phyloP scores from a whole-genome alignment of 2,113 vertebrate genomes.

The Marmota flaviventris region DNA sequence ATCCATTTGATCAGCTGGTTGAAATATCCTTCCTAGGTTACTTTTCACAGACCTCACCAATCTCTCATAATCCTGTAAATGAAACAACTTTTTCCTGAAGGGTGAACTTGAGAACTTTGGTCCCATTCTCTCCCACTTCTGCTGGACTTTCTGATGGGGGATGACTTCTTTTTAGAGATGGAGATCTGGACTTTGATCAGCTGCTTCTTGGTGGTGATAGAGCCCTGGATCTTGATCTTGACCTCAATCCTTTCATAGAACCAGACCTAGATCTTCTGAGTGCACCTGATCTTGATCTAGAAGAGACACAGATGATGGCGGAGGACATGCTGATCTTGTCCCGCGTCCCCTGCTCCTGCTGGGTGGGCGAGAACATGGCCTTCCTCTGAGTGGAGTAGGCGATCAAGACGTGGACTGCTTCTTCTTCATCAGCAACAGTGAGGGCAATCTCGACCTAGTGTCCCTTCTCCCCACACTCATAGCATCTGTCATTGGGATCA shows the following conservation, averaged over 20 bases:
- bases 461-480: conserved; percentile 94
- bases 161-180: conserved; percentile 93
- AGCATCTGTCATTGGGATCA: conserved; percentile 94
- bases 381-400: conserved; percentile 91
- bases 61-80: conserved; percentile 92
- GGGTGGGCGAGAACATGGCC: conserved; percentile 90
- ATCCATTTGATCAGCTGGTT: conserved; percentile 87
- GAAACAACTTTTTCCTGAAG: conserved; percentile 90
- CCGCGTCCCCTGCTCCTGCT: conserved; percentile 92
- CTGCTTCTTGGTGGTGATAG: conserved; percentile 90
- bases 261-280: conserved; percentile 90
- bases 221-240: conserved; percentile 91
- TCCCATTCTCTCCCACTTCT: conserved; percentile 92
- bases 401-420: conserved; percentile 92
- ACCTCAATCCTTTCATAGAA: conserved; percentile 92
- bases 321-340: conserved; percentile 89
- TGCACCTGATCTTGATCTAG: conserved; percentile 91
- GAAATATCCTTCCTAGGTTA: conserved; percentile 88
- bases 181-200: conserved; percentile 91
- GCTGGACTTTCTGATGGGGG: conserved; percentile 92
- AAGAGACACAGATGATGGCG: conserved; percentile 91
- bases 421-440: conserved; percentile 91
- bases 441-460: conserved; percentile 95
- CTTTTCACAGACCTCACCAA: conserved; percentile 89
- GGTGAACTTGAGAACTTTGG: conserved; percentile 87